phyloP scores from a whole-genome alignment of 2,797 vertebrate genomes.

The Ambastaia sidthimunki region DNA sequence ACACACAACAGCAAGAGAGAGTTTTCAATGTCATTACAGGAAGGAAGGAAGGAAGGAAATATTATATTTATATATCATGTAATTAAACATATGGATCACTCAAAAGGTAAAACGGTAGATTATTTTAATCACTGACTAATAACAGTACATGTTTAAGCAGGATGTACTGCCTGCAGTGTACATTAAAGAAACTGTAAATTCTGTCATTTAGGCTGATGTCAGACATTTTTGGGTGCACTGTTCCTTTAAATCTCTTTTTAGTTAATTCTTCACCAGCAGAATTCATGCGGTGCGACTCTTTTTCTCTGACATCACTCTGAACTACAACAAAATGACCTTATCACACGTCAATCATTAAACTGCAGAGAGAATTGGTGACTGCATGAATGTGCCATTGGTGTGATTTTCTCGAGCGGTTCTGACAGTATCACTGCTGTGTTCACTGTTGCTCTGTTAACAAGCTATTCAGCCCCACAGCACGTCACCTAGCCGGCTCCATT shows the following conservation, averaged over 20 bases:
- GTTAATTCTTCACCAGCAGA: no score
- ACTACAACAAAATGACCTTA: slow-evolving; percentile 6
- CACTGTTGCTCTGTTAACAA: slow-evolving; percentile 57
- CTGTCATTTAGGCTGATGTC: not conserved
- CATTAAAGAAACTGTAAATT: not conserved
- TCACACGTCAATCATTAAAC: not conserved
- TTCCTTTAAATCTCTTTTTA: not conserved
- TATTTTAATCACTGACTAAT: slow-evolving; percentile 16
- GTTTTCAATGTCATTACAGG: not conserved
- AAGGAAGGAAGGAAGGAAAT: not conserved
- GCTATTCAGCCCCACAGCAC: slow-evolving; percentile 58
- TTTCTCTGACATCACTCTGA: not conserved
- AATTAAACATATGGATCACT: slow-evolving; percentile 24
- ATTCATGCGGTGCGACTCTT: not conserved
- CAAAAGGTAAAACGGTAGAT: not conserved
- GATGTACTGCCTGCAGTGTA: no score
- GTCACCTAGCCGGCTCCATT: slow-evolving; percentile 49
- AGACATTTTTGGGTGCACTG: not conserved
- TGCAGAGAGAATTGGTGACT: slow-evolving; percentile 29
- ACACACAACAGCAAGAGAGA: not conserved
- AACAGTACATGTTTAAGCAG: not conserved
- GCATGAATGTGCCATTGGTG: slow-evolving; percentile 17
- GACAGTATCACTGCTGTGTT: slow-evolving; percentile 28
- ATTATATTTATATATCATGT: not conserved
- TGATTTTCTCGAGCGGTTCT: slow-evolving; percentile 33